Percentiles rank a stretch among this genome's conserved stretches.
These are phyloP conservation scores for Sinelater perroti DNA, from an alignment of 2,888 invertebrate species.

Conservation along the genomic window DNA sequence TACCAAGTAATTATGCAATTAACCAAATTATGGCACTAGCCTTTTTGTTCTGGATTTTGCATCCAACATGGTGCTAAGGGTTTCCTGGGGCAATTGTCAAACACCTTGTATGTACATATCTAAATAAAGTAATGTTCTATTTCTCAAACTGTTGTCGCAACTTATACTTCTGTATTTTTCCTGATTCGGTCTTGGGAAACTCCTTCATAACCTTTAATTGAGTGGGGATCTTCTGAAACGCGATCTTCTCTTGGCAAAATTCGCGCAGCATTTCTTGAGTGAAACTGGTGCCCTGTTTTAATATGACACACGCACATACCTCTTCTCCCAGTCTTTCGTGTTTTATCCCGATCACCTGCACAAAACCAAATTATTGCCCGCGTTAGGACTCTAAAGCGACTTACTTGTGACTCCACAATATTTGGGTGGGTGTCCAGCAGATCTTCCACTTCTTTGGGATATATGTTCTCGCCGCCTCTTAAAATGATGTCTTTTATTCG, in stretches of 20 bases:
- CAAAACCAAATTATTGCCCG: too few species aligned
- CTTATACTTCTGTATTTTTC: conserved; percentile 82
- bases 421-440: conserved; percentile 76
- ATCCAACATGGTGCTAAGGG: too few species aligned
- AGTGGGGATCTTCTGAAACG: conserved; percentile 83
- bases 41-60: too few species aligned
- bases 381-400: too few species aligned
- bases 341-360: conserved; percentile 76
- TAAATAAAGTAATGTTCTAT: too few species aligned
- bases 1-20: too few species aligned
- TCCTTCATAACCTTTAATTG: conserved; percentile 71
- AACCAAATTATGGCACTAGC: too few species aligned
- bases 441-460: conserved; percentile 84
- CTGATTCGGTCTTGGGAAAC: conserved; percentile 84
- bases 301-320: conserved; percentile 72
- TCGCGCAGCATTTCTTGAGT: conserved; percentile 68
- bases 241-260: conserved; percentile 74
- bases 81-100: too few species aligned
- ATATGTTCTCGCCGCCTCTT: conserved; percentile 84
- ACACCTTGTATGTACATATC: too few species aligned
- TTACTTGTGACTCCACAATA: conserved; percentile 76
- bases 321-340: conserved; percentile 83
- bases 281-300: conserved; percentile 64
- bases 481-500: conserved; percentile 82
- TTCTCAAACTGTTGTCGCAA: conserved; percentile 60